Conservation (phyloP, 2,113 vertebrate genomes). For the Australoheros scitulus region DNA sequence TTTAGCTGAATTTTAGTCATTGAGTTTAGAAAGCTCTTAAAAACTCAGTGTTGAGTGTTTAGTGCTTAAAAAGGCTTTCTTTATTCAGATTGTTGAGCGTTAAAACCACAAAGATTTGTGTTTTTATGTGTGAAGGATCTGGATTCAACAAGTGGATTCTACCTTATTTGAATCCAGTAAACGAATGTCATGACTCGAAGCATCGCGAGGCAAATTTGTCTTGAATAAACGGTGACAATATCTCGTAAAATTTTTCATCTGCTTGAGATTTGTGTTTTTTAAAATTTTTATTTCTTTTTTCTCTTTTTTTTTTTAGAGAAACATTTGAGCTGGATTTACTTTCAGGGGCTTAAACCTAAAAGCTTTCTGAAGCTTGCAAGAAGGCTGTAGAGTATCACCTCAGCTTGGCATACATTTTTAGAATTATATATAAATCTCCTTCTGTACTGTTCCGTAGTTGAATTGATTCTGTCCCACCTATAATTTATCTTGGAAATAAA, state of each 20-base stretch:
- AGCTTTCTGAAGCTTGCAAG: not conserved
- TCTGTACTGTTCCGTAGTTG: not conserved
- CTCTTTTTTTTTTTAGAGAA: not conserved
- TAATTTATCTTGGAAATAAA: not conserved
- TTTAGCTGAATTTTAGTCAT: not conserved
- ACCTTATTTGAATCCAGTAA: constrained; percentile 10
- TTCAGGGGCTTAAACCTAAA: not conserved
- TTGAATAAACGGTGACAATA: constrained; percentile 5
- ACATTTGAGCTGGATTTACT: not conserved
- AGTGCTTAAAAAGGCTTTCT: not conserved
- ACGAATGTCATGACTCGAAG: constrained; percentile 1
- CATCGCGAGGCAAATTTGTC: constrained; percentile 22
- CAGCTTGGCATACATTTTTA: not conserved
- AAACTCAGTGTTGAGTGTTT: not conserved
- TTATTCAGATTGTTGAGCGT: not conserved
- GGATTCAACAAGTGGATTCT: constrained; percentile 17
- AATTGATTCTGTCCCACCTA: not conserved
- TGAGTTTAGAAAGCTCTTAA: not conserved
- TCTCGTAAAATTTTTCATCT: constrained; percentile 12
- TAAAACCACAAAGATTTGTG: not conserved
- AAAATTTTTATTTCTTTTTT: constrained; percentile 2
- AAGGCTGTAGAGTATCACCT: not conserved
- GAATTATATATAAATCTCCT: not conserved
- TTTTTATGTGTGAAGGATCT: constrained; percentile 11
- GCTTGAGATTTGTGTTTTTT: not conserved